Evolutionary conservation across 2,113 vertebrate genomes (phyloP), one percentile per base, ranked within the genome.

Genomic region (Prietella phreatophila): DNA sequence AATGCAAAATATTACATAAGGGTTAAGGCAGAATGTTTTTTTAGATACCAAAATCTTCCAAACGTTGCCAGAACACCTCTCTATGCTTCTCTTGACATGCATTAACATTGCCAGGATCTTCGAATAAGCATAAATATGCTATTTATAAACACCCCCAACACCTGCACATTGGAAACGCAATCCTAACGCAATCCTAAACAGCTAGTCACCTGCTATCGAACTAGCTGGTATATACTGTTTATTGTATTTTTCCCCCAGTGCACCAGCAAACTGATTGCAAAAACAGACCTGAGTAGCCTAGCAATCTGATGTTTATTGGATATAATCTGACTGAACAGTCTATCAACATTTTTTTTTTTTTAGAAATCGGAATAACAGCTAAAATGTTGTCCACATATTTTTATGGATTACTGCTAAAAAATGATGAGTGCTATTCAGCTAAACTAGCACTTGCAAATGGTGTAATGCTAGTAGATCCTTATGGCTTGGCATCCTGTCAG

Each of bases 1-100:
- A 82, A 39, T 65, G 69, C 56, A 86, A 73, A 83, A 71, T 81
- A 61, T 88, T 84, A 85, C 42, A 47, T 50, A 87, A 55, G 25
- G 61, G 36, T 85, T 82, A 83, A 85, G 65, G 61, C 55, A 50
- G 3, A 11, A 50, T 22, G 14, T 0, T 33, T 17, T 25, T 47
- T 76, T 25, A 47, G 47, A 1, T 14, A 27, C 39, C 22, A 39
- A 47, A 42, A 36, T 27, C 5, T 71, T 36, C 30, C 9, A 25
- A 33, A 71, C 2, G 30, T 75, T 3, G 11, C 20, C 2, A 22
- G 8, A 42, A 75, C 5, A 22, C 39, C 22, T 42, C 15, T 42
- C 1, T 25, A 42, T 75, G 36, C 9, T 10, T 22, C 39, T 76
- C 1, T 47, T 76, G 39, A 27, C 27, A 10, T 39, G 6, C 20